Base-by-base conservation (phyloP, 2,888 invertebrate species). In the Gymnocheta viridis region DNA sequence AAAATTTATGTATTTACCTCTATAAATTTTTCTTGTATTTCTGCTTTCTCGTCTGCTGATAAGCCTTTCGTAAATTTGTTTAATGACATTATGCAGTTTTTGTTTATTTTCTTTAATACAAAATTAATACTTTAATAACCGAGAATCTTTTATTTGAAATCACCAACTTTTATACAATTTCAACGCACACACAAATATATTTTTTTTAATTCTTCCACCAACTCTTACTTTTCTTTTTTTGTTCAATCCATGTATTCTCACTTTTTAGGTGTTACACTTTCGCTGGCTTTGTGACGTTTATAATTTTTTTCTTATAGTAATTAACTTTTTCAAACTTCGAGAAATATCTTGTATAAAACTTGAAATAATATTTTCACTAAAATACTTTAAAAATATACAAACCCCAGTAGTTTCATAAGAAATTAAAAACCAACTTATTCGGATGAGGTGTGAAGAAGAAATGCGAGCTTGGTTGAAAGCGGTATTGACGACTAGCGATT, bases 21-120 rank as follows among this genome's bases (percentile, higher is more conserved):
- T 88, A 93, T 93, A 91, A 96, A 96, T 91, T 96, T 95, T 92
- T 96, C 96, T 89, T 94, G 93, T 89, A 96, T 94, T 93, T 96
- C 96, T 85, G 94, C 92, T 88, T 94, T 93, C 93, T 96, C 96
- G 90, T 96, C 96, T 80, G 88, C 89, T 73, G 92, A 91, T 77
- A 92, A 88, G 81, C 89, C 91, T 89, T 91, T 91, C 81, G 90
- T 90, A 80, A 92, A 89, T 89, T 91, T 92, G 82, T 90, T 91
- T 86, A 90, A 82, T 80, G 90, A 86, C 88, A 91, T 89, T 89
- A 89, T 89, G 72, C 77, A 85, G 35, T 41, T 54, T 77, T 24
- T 79, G 22, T 54, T 78, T 78, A 10, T 24, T 76, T 47, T 60
- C n/a, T 64, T 82, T 38, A 62, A 62, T 27, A 47, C 0, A 44